phyloP scores from a whole-genome alignment of 2,888 invertebrate species.

The Oscheius myriophilus region DNA sequence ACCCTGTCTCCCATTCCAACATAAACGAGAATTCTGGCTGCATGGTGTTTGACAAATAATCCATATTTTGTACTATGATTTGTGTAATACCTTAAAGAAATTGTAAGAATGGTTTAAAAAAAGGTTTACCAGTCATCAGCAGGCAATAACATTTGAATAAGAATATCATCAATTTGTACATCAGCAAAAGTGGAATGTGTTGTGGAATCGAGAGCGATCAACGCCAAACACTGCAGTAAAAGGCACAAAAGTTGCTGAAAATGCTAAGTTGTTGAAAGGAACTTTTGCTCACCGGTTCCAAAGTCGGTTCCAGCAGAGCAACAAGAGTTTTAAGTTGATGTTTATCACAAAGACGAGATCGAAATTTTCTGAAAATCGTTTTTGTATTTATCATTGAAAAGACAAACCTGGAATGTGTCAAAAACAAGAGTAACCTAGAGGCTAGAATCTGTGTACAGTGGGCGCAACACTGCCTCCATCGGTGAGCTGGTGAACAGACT shows the following conservation, averaged over 20 bases:
- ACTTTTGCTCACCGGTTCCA: conserved; percentile 76
- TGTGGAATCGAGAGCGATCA: conserved; percentile 76
- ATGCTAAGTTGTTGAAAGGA: neutral
- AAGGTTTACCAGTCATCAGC: conserved; percentile 76
- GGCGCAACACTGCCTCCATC: conserved; percentile 73
- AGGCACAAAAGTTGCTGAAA: conserved; percentile 78
- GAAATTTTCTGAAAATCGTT: conserved; percentile 74
- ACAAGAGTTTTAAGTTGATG: conserved; percentile 77
- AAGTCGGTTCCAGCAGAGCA: conserved; percentile 77
- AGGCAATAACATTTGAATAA: conserved; percentile 77
- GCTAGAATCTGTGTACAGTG: conserved; percentile 67
- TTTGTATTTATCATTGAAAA: too few relatives aligned
- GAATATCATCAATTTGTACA: conserved; percentile 77
- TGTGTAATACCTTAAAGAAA: conserved; percentile 75
- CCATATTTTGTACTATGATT: conserved; percentile 79
- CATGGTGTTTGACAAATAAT: conserved; percentile 78
- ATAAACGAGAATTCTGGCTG: conserved; percentile 78
- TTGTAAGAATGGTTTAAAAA: neutral
- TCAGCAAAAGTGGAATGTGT: conserved; percentile 76
- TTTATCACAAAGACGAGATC: conserved; percentile 75
- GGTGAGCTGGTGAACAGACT: conserved; percentile 77
- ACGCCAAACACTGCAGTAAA: conserved; percentile 77
- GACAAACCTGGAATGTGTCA: conserved; percentile 73
- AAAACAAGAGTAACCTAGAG: conserved; percentile 76
- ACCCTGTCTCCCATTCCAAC: conserved; percentile 78